Base-by-base conservation (phyloP, 2,797 vertebrate genomes). In the Denticeps clupeoides region DNA sequence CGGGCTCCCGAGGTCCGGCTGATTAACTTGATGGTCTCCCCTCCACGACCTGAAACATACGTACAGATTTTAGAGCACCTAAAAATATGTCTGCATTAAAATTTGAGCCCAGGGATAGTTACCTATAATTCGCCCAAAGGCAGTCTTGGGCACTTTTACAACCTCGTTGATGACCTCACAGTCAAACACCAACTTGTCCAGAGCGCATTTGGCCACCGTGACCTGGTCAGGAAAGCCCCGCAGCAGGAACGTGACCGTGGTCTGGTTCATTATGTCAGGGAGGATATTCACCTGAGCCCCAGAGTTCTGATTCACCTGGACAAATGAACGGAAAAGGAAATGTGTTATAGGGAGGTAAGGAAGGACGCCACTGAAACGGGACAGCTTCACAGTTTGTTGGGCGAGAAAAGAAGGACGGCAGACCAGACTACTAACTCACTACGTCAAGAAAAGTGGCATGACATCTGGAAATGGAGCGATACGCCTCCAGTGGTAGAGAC, bases 61-160 rank as follows among this genome's bases (percentile, higher is more conserved):
- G 29, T 45, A 18, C 3, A 12, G 9, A 5, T 21, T 21, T 13
- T 5, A 24, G 11, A 4, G 4, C 10, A 4, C 10, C 27, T 33
- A 35, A 41, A 25, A 33, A 18, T 10, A 6, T 22, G 25, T 3
- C 4, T 32, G 37, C 13, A 37, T 12, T 6, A 19, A 22, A 45
- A 16, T 2, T 4, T n/a, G 8, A 22, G 12, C 10, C 6, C n/a
- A 49, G 5, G 19, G 7, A 22, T 7, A 12, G 7, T 12, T 28
- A 93, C 91, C 90, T 64, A 97, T 94, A 41, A 96, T 88, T 22
- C 88, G 83, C 29, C 89, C 87, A 11, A 93, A 75, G 1, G 87
- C 83, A 0, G 77, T 75, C 49, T 81, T 79, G 3, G 91, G 90
- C 43, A 95, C 85, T 0, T 72, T 70, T 26, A 96, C 58, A 55